Conservation (phyloP, 1,140 invertebrate species). For the Gryon sp. region DNA sequence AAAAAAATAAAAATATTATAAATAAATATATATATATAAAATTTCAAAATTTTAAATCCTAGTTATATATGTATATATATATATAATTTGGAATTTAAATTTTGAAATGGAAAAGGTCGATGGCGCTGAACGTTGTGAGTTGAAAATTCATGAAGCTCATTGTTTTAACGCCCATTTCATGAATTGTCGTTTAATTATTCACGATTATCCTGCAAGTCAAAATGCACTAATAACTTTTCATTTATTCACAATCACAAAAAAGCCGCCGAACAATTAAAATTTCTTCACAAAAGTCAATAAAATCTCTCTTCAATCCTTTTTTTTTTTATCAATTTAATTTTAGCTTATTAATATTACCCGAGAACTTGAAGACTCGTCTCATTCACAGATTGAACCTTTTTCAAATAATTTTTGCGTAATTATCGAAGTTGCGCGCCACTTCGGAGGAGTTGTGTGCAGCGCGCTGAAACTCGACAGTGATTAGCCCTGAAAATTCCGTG, state of each 20-base stretch:
- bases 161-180: slow-evolving; percentile 6
- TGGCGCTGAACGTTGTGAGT: too few relatives aligned
- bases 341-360: neutral
- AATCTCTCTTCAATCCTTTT: neutral
- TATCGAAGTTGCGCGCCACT: slow-evolving; percentile 46
- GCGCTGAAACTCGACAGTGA: slow-evolving; percentile 29
- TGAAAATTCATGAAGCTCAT: slow-evolving; percentile 42
- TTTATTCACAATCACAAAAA: too few relatives aligned
- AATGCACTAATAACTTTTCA: slow-evolving; percentile 15
- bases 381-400: slow-evolving; percentile 11
- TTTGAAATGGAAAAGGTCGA: too few relatives aligned
- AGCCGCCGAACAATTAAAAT: slow-evolving; percentile 5
- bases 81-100: too few relatives aligned
- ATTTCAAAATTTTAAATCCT: too few relatives aligned
- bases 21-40: too few relatives aligned
- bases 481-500: slow-evolving; percentile 54
- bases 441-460: slow-evolving; percentile 44
- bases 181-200: slow-evolving; percentile 21
- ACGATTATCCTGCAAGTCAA: slow-evolving; percentile 22
- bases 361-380: slow-evolving; percentile 15
- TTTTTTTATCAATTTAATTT: too few relatives aligned
- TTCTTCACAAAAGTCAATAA: too few relatives aligned
- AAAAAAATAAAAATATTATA: too few relatives aligned
- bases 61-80: too few relatives aligned
- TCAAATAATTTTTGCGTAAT: slow-evolving; percentile 45